Conservation (phyloP, 2,888 invertebrate genomes). For the Heliconius ethilla region DNA sequence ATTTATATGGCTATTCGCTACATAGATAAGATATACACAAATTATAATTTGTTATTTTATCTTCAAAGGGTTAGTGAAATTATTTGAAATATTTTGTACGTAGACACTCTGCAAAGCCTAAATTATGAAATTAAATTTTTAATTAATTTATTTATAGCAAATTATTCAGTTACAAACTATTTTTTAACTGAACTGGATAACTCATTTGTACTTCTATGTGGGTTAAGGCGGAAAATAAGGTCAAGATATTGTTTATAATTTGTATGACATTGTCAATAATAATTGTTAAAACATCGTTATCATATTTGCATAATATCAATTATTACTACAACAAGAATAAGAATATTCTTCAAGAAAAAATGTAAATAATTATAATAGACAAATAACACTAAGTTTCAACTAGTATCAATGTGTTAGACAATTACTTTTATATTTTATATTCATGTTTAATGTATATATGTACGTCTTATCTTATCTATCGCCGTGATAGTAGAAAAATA, state of each 20-base stretch:
- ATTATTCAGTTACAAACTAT: neutral
- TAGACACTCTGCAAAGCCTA: neutral
- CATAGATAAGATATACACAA: neutral
- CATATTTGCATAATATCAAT: neutral
- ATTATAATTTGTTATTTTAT: neutral
- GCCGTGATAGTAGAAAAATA: neutral
- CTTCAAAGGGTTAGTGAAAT: neutral
- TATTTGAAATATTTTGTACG: neutral
- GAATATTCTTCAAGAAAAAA: neutral
- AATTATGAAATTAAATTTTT: neutral
- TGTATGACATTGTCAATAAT: neutral
- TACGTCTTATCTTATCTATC: neutral
- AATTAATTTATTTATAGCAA: neutral
- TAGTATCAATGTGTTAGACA: neutral
- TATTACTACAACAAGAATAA: neutral
- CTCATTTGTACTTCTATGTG: neutral
- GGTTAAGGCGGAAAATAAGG: constrained; percentile 18
- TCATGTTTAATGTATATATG: neutral
- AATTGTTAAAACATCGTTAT: constrained; percentile 17
- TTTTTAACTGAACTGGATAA: neutral
- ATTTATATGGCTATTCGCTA: too few species aligned
- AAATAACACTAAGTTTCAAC: neutral
- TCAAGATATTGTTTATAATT: constrained; percentile 10
- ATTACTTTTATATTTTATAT: neutral
- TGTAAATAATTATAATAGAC: neutral